Conservation (phyloP, 2,888 invertebrate species). For the Hymenopus coronatus region DNA sequence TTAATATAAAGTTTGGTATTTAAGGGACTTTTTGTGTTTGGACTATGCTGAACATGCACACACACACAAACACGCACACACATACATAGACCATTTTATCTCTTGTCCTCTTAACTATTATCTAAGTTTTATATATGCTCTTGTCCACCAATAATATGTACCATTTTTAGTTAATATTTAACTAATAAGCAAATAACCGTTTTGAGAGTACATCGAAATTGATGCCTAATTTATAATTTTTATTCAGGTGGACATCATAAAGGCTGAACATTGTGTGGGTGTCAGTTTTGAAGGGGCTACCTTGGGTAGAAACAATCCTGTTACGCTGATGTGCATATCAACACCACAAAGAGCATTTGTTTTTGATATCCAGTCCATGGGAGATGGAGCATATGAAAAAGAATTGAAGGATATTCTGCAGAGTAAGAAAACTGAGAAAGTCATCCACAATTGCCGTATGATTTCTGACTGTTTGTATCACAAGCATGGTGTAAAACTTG, state of each 20-base stretch:
- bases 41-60: too few relatives aligned
- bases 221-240: neutral
- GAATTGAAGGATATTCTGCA: neutral
- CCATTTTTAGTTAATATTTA: too few relatives aligned
- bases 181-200: too few relatives aligned
- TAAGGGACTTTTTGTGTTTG: too few relatives aligned
- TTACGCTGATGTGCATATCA: neutral
- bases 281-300: neutral
- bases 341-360: neutral
- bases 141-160: too few relatives aligned
- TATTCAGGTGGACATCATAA: neutral
- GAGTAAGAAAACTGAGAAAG: neutral
- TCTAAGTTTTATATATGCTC: too few relatives aligned
- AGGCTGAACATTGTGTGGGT: neutral
- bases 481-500: neutral
- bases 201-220: too few relatives aligned
- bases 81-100: too few relatives aligned
- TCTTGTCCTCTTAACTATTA: too few relatives aligned
- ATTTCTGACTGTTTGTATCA: constrained; percentile 7
- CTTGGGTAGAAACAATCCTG: neutral
- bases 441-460: constrained; percentile 1
- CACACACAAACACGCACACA: too few relatives aligned
- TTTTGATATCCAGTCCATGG: neutral
- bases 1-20: too few relatives aligned
- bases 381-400: neutral